phyloP scores from a whole-genome alignment of 2,113 vertebrate species.

The Esox niger region DNA sequence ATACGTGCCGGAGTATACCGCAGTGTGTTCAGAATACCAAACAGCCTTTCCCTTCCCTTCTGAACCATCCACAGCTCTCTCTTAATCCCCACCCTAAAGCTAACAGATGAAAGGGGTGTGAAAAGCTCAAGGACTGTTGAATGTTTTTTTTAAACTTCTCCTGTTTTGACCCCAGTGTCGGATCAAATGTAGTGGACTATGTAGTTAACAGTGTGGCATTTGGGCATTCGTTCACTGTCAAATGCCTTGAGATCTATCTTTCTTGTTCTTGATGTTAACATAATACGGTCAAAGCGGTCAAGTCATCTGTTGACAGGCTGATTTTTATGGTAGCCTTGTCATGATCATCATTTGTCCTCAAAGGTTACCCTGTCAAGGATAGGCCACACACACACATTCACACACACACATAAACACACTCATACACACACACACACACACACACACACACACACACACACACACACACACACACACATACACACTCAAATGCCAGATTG shows the following conservation, averaged over 20 bases:
- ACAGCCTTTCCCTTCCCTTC: no score
- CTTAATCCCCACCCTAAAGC: no score
- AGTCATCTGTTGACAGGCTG: neutral
- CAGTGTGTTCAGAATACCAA: no score
- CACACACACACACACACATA: neutral
- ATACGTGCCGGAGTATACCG: no score
- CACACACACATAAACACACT: neutral
- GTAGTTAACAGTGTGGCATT: no score
- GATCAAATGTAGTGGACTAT: no score
- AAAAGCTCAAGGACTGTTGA: no score
- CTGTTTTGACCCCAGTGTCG: no score
- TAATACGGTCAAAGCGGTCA: neutral
- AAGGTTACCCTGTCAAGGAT: neutral
- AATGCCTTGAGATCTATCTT: neutral
- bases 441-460: slow-evolving; percentile 2
- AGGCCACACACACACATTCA: neutral
- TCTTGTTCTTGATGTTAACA: neutral
- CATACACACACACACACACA: neutral
- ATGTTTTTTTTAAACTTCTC: no score
- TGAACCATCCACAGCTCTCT: no score
- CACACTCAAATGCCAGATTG: neutral
- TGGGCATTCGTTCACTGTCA: no score
- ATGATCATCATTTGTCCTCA: neutral
- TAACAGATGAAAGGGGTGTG: no score
- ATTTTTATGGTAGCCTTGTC: neutral